phyloP scores from a whole-genome alignment of 1,140 invertebrate genomes.

The Macrosteles quadrilineatus region DNA sequence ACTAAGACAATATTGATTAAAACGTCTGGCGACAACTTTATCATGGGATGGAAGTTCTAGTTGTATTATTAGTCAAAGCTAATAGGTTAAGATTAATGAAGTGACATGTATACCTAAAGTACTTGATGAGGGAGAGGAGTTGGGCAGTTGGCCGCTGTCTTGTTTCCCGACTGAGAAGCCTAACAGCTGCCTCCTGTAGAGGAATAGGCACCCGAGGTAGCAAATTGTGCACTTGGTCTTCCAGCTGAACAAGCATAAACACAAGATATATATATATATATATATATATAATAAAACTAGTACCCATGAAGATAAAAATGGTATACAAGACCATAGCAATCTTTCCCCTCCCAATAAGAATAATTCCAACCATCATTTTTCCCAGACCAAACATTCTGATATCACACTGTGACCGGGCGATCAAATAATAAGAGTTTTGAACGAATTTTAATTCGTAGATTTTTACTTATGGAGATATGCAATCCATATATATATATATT shows the following conservation, averaged over 20 bases:
- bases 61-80: too few species aligned
- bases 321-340: not conserved
- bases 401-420: too few species aligned
- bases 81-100: too few species aligned
- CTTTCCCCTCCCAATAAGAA: not conserved
- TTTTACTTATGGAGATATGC: too few species aligned
- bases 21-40: too few species aligned
- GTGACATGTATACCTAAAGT: slow-evolving; percentile 85
- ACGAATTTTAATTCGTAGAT: too few species aligned
- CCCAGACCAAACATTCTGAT: too few species aligned
- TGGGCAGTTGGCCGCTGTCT: slow-evolving; percentile 83
- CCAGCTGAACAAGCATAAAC: slow-evolving; percentile 60
- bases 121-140: slow-evolving; percentile 81
- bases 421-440: too few species aligned
- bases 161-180: slow-evolving; percentile 78
- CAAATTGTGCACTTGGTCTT: slow-evolving; percentile 76
- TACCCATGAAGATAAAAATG: not conserved
- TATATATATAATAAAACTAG: not conserved
- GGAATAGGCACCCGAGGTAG: slow-evolving; percentile 76
- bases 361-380: too few species aligned
- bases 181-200: slow-evolving; percentile 83
- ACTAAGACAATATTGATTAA: too few species aligned
- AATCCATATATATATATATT: too few species aligned
- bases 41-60: too few species aligned
- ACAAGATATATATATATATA: not conserved